These are phyloP conservation scores for Eudemis profundana DNA, from an alignment of 2,888 invertebrate genomes.

Conservation along the genomic window DNA sequence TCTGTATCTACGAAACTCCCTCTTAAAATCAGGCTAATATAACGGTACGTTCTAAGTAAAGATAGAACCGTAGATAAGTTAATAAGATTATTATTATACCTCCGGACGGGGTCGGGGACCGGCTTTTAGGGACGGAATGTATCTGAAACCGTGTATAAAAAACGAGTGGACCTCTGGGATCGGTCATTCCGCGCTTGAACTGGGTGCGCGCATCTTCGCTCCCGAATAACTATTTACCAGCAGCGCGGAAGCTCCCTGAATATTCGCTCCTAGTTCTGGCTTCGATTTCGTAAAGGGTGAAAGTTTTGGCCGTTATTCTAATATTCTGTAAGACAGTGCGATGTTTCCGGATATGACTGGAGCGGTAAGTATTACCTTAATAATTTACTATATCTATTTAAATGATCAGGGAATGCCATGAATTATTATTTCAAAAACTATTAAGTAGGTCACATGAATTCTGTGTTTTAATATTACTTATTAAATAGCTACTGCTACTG, in stretches of 20 bases:
- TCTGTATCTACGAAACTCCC: slow-evolving; percentile 71
- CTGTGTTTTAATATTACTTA: too few relatives aligned
- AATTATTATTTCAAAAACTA: slow-evolving; percentile 12
- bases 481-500: too few relatives aligned
- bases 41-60: slow-evolving; percentile 83
- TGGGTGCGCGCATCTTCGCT: slow-evolving; percentile 78
- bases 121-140: slow-evolving; percentile 82
- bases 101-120: slow-evolving; percentile 77
- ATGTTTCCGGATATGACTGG: slow-evolving; percentile 65
- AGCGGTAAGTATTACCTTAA: slow-evolving; percentile 61
- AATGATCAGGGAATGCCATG: background rate
- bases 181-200: slow-evolving; percentile 78
- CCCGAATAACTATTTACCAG: slow-evolving; percentile 58
- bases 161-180: slow-evolving; percentile 77
- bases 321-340: slow-evolving; percentile 57
- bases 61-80: slow-evolving; percentile 83
- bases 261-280: slow-evolving; percentile 55
- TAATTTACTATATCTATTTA: slow-evolving; percentile 37
- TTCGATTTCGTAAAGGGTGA: slow-evolving; percentile 58
- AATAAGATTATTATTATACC: slow-evolving; percentile 84
- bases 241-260: slow-evolving; percentile 20
- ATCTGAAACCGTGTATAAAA: slow-evolving; percentile 83
- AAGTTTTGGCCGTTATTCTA: slow-evolving; percentile 58
- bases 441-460: too few relatives aligned
- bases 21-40: slow-evolving; percentile 76